Conservation (phyloP, 1,140 invertebrate genomes). For the Calliopsis andreniformis region DNA sequence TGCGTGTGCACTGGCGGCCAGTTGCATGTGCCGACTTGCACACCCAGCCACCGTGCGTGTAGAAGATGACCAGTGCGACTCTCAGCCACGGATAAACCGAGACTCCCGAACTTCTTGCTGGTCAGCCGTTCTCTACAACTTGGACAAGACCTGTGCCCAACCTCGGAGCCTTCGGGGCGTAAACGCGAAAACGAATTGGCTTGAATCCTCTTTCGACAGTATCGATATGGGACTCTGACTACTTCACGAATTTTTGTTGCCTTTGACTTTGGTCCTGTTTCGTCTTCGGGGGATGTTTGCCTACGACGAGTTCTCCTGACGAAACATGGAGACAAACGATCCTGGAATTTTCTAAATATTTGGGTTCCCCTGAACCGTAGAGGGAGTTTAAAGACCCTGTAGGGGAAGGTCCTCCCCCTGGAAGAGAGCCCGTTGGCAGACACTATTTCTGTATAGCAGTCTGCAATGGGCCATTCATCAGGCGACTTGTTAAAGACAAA, state of each 20-base stretch:
- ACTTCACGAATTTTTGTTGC: conserved; percentile 5
- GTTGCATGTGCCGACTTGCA: conserved; percentile 17
- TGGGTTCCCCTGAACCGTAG: not conserved
- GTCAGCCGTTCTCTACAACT: conserved; percentile 7
- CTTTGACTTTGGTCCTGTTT: not conserved
- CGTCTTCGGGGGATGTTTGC: not conserved
- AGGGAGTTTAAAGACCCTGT: not conserved
- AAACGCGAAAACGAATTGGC: conserved; percentile 23
- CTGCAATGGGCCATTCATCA: conserved; percentile 62
- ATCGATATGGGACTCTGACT: not conserved
- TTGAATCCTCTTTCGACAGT: not conserved
- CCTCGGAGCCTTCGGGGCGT: conserved; percentile 20
- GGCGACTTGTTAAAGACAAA: conserved; percentile 62
- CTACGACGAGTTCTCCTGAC: too few relatives aligned
- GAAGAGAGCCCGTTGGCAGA: conserved; percentile 19
- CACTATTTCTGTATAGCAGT: conserved; percentile 58
- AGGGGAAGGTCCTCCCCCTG: not conserved
- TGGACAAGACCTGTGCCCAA: conserved; percentile 24
- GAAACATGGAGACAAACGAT: not conserved
- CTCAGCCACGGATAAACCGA: not conserved
- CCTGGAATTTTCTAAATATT: conserved; percentile 22
- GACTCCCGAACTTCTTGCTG: conserved; percentile 44
- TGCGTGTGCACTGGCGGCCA: not conserved
- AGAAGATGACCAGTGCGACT: conserved; percentile 20
- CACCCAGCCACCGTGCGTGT: conserved; percentile 23